Base-by-base conservation (phyloP, 2,113 vertebrate species). In the Chamaea fasciata region DNA sequence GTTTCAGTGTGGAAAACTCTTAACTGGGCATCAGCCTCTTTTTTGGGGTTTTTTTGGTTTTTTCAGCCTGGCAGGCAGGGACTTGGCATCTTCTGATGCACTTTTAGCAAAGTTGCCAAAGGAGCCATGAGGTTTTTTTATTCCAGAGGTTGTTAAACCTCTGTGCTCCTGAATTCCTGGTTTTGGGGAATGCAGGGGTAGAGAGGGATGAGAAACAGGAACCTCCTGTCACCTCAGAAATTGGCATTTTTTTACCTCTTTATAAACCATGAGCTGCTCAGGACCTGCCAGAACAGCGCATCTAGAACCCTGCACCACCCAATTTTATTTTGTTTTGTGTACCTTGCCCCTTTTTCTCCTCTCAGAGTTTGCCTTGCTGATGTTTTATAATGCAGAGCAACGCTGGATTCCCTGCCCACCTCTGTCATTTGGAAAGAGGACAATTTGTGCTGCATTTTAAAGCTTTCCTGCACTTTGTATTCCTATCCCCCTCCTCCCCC, bases 261-360 rank as follows among this genome's bases (percentile, higher is more conserved):
- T 49, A 21, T 44, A 35, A 83, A 41, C 63, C 41, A 1, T 9
- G 42, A 31, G 20, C 73, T 76, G 65, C 74, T 84, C 68, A 68
- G 53, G 7, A 62, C 59, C 59, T 68, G 24, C 78, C 59, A 57
- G 73, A 81, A 30, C 14, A 41, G 17, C 9, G 19, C 17, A 15
- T 23, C 10, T 2, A 49, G 47, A 63, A 6, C 15, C 15, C 35
- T 50, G 35, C n/a, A 17, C 56, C 39, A 5, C 65, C 37, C 28
- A 59, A 1, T 49, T 50, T 0, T 12, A 2, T 33, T 33, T 50
- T 31, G 3, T 20, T 46, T 87, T 39, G 21, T 69, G 22, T 49
- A 1, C 33, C 0, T 0, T n/a, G 49, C 17, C 55, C 8, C 9
- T 7, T 64, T 49, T 39, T 23, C 41, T 8, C 47, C 79, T 55